Base-by-base conservation (phyloP, 37 sponge, comb jelly and placozoan species). In the Theonella swinhoei region DNA sequence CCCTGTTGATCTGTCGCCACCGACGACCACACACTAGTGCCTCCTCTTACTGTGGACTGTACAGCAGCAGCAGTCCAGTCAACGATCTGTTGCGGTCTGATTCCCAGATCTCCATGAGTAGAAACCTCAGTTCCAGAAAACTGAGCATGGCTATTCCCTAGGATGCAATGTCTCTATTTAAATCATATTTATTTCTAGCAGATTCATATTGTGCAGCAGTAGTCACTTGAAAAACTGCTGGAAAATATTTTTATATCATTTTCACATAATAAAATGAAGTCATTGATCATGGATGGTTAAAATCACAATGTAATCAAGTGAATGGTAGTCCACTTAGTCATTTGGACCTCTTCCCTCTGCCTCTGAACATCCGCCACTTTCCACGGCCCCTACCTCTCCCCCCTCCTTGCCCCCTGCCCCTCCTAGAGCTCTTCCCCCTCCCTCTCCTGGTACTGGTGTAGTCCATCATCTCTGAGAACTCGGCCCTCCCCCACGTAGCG, bases 1-100 rank as follows among this genome's bases (percentile, higher is more conserved):
- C 74, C 36, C 84, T 84, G 14, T 59, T 84, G 17, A 32, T 37
- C 60, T 84, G 84, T 47, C 76, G 84, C 7, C 74, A 74, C 38
- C 81, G 72, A 5, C 29, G 38, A 25, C 33, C 26, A 37, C 32
- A 72, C 41, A 72, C 47, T 0, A 28, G 29, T 42, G n/a, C 66
- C 40, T 32, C 64, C 40, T 47, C 54, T 14, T 47, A 47, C 54
- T 47, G 54, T 47, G 54, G 54, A 17, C 54, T 47, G 7, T 47
- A 47, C 54, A 17, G 11, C 14, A 7, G 11, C 54, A 47, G 54
- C 54, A 17, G 14, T 47, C 11, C 54, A 17, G 54, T 47, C 11
- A 14, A 14, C 14, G 54, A 47, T 14, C 54, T 47, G 11, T 14
- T 47, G 54, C 11, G 54, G 54, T 47, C 54, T 14, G 54, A 14